A percentile compares a stretch with the other conserved stretches of the same genome.
phyloP scores from a whole-genome alignment of 2,113 vertebrate species.

The Manacus vitellinus region DNA sequence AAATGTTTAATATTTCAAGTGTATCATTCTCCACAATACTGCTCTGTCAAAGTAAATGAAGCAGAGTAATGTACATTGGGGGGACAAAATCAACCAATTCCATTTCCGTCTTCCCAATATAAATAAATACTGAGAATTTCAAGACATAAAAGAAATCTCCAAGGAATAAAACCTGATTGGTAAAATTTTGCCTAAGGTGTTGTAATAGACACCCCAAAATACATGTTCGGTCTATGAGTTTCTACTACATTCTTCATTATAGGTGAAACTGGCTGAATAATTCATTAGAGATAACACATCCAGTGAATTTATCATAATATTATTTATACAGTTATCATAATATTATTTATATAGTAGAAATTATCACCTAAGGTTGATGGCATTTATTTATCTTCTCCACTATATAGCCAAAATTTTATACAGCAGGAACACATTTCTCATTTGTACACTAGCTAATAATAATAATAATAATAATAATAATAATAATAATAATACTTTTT shows the following conservation, averaged over 20 bases:
- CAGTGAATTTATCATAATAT: slow-evolving; percentile 7
- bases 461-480: not conserved
- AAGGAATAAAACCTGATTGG: slow-evolving; percentile 8
- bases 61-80: not conserved
- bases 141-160: slow-evolving; percentile 1
- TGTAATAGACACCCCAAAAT: slow-evolving; percentile 13
- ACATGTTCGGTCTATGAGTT: not conserved
- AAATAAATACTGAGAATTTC: slow-evolving; percentile 32
- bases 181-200: slow-evolving; percentile 7
- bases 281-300: not conserved
- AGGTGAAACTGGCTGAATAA: not conserved
- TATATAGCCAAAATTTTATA: not conserved
- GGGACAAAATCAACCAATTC: not conserved
- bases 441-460: not conserved
- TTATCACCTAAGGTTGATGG: not conserved
- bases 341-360: not conserved
- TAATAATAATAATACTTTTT: not conserved
- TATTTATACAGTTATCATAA: not conserved
- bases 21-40: slow-evolving; percentile 17
- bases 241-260: not conserved
- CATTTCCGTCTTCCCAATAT: not conserved
- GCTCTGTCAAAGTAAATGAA: slow-evolving; percentile 44
- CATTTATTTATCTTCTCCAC: not conserved
- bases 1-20: slow-evolving; percentile 50
- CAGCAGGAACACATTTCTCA: not conserved